Percentiles rank a stretch among this genome's conserved stretches.
Evolutionary conservation across 2,888 invertebrate genomes (phyloP).

Genomic region (Lycocerus yunnanus): DNA sequence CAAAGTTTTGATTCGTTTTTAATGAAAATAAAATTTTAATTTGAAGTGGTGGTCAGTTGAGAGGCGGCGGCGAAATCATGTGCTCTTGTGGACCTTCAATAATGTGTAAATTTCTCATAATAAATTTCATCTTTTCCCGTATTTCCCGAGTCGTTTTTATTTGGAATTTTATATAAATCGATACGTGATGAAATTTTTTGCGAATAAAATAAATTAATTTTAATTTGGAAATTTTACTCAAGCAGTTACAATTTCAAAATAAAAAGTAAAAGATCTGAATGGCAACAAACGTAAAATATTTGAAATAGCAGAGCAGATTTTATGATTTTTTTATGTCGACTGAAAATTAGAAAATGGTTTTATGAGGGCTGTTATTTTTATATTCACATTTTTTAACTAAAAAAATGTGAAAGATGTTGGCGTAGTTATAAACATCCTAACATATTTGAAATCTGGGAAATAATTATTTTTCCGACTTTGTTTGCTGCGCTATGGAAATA

Average conservation of each 20-base stretch:
- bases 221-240: background rate
- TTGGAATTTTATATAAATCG: background rate
- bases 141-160: background rate
- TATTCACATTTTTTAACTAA: conserved; percentile 9
- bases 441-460: conserved; percentile 24
- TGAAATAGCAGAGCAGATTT: conserved; percentile 6
- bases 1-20: background rate
- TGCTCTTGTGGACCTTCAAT: background rate
- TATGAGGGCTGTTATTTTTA: conserved; percentile 26
- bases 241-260: background rate
- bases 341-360: conserved; percentile 32
- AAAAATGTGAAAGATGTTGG: conserved; percentile 24
- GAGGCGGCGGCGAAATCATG: background rate
- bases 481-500: background rate
- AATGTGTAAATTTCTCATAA: background rate
- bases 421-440: conserved; percentile 18
- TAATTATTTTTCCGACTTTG: conserved; percentile 10
- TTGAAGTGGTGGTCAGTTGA: background rate
- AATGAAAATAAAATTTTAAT: background rate
- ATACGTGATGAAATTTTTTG: background rate
- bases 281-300: background rate
- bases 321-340: conserved; percentile 26
- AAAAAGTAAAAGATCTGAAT: background rate
- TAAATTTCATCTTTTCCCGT: background rate
- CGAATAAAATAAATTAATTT: background rate